Evolutionary conservation across 2,113 vertebrate species (phyloP).

Genomic region (Tragelaphus strepsiceros): DNA sequence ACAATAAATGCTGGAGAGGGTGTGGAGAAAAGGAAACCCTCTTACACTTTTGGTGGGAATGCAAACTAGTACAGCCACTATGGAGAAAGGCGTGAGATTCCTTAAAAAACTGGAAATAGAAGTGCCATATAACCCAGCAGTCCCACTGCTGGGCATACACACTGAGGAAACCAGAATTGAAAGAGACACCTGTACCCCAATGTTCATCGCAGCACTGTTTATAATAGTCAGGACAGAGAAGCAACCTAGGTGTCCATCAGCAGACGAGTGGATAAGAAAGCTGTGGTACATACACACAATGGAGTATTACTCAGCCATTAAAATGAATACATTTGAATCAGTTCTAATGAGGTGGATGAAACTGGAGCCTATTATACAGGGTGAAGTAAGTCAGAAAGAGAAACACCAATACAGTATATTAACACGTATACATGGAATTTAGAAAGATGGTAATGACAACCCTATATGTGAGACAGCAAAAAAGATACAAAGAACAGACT

Average conservation of each 20-base stretch:
- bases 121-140: not conserved
- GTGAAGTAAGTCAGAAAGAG: not conserved
- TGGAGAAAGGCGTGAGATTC: not conserved
- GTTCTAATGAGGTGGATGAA: not conserved
- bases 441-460: not conserved
- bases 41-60: not conserved
- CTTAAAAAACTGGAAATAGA: not conserved
- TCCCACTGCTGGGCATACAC: not conserved
- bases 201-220: accelerated
- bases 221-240: not conserved
- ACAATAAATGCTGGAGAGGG: not conserved
- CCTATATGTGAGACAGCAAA: not conserved
- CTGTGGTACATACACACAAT: not conserved
- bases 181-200: not conserved
- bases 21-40: not conserved
- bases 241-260: accelerated
- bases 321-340: not conserved
- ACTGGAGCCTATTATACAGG: not conserved
- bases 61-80: not conserved
- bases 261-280: not conserved
- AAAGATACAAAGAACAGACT: not conserved
- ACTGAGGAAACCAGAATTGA: not conserved
- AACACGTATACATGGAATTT: not conserved
- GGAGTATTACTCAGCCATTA: not conserved
- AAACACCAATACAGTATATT: not conserved